Base-by-base conservation (phyloP, 2,888 invertebrate genomes). In the Cerceris rybyensis region DNA sequence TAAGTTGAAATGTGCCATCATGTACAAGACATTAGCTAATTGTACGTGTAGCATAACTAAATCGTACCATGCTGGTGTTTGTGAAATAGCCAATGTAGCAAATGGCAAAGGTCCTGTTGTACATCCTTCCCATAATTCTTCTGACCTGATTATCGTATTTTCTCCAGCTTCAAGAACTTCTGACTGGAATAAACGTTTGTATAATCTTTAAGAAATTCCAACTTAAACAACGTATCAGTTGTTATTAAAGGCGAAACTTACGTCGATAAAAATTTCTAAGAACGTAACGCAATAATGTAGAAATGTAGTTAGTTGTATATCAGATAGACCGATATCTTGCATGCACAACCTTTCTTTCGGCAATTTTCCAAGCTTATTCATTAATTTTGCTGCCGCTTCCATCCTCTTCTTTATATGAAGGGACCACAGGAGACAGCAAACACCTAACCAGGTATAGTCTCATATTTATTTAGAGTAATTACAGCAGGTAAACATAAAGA, bases 341-440 rank as follows among this genome's bases (percentile, higher is more conserved):
- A 94, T 93, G 84, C 97, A 97, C 65, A 98, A 93, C 80, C 96
- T 94, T 87, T 98, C 98, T 92, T 97, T 97, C 0, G 98, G 98
- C 65, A 97, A 92, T 91, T 97, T 96, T 0, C 98, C 97, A 5
- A 96, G 95, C 93, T 96, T 98, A 88, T 96, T 97, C 81, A 96
- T 95, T 17, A 98, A 93, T 85, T 96, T 95, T 77, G 96, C 96
- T 28, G 95, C 94, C 2, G 95, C 94, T 93, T 97, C 96, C 88
- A 98, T 95, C 16, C 95, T 94, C 87, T 96, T 96, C 89, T 96
- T 96, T n/a, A 98, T 93, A 88, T 98, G 97, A 67, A 97, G 96
- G 66, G 96, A 96, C 98, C 98, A 98, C 84, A 98, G 94, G 90
- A 98, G 95, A 80, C 96, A 96, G 88, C 96, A 96, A 66, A 98